Percentiles rank a stretch among this genome's conserved stretches.
These are phyloP conservation scores for Trialeurodes vaporariorum DNA, from an alignment of 1,140 invertebrate genomes.

Conservation along the genomic window DNA sequence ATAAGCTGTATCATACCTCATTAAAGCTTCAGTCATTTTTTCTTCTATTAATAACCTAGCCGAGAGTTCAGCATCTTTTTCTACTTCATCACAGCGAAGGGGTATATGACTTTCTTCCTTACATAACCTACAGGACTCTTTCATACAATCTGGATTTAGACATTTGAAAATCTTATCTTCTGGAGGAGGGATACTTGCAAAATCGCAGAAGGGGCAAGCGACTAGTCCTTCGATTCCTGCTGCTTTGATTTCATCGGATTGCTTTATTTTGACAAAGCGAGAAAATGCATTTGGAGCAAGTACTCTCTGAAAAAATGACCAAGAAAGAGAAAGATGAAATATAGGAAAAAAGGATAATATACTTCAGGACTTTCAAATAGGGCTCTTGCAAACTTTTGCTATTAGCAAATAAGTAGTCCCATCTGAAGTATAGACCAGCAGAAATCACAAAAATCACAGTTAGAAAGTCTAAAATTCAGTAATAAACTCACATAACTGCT, in stretches of 20 bases:
- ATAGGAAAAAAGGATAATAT: too few species aligned
- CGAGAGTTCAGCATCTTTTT: conserved; percentile 41
- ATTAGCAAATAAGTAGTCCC: too few species aligned
- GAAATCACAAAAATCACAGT: too few species aligned
- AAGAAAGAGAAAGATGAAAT: too few species aligned
- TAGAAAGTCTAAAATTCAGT: too few species aligned
- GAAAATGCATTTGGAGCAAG: neutral
- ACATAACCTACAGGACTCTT: conserved; percentile 49
- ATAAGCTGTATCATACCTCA: too few species aligned
- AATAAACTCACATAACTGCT: too few species aligned
- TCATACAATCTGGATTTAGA: conserved; percentile 49
- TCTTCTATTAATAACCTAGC: conserved; percentile 47
- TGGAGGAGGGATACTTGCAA: conserved; percentile 43
- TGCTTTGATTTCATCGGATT: conserved; percentile 44
- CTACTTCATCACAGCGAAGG: conserved; percentile 45
- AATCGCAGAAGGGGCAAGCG: conserved; percentile 50
- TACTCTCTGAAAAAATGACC: neutral
- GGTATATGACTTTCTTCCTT: conserved; percentile 51
- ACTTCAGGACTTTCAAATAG: too few species aligned
- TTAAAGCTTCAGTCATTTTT: conserved; percentile 49
- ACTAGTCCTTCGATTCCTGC: conserved; percentile 47
- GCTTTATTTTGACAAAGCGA: conserved; percentile 19
- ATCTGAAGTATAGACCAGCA: too few species aligned
- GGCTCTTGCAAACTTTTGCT: too few species aligned
- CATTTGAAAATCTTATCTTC: conserved; percentile 51